Conservation (phyloP, 2,888 invertebrate species). For the Cantharis lateralis region DNA sequence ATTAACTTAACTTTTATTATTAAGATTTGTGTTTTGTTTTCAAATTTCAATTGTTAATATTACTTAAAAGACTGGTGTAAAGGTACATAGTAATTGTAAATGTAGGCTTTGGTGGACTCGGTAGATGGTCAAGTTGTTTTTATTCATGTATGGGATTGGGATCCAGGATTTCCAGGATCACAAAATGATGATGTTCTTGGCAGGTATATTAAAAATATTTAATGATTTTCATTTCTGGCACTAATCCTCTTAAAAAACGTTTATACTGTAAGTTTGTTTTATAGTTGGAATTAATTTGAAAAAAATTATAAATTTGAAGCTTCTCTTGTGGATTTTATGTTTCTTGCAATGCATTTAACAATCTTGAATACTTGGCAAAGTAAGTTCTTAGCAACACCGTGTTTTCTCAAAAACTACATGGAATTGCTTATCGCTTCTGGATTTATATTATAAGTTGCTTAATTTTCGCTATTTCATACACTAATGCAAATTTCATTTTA, state of each 20-base stretch:
- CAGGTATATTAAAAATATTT: constrained; percentile 61
- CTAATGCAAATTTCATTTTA: background rate
- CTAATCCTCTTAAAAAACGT: background rate
- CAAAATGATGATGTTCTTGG: constrained; percentile 83
- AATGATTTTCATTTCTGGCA: background rate
- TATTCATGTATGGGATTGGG: constrained; percentile 83
- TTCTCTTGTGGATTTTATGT: background rate
- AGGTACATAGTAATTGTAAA: constrained; percentile 8
- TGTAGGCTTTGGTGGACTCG: constrained; percentile 77
- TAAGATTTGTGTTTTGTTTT: background rate
- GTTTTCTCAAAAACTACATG: background rate
- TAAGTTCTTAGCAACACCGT: background rate
- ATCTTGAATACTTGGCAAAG: background rate
- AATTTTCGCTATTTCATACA: background rate
- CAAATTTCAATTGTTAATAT: background rate
- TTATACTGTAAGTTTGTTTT: background rate
- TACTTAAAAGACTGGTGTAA: background rate
- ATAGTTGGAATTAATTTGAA: background rate
- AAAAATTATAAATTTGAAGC: background rate
- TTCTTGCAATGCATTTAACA: no score
- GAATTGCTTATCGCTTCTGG: background rate
- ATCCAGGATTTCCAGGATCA: constrained; percentile 76
- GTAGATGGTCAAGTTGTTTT: constrained; percentile 74
- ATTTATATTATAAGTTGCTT: background rate
- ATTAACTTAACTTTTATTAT: background rate